Conservation (phyloP, 2,113 vertebrate genomes). For the Gadus macrocephalus region DNA sequence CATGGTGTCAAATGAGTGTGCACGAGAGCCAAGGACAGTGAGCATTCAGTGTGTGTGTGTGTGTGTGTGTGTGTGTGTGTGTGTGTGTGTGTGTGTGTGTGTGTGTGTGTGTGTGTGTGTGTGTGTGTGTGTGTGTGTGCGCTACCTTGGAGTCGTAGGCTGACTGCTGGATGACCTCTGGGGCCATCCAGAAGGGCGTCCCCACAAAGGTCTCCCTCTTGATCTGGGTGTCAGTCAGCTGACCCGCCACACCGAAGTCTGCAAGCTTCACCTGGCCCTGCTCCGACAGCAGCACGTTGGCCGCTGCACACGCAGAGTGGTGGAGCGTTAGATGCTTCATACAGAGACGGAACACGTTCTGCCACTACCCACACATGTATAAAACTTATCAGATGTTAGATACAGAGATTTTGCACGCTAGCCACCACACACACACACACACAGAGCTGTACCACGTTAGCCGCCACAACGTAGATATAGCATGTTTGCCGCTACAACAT, state of each 20-base stretch:
- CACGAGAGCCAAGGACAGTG: too few species aligned
- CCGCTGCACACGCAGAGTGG: constrained; percentile 64
- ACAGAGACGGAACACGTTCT: too few species aligned
- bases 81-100: not conserved
- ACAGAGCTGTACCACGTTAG: too few species aligned
- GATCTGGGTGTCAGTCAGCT: constrained; percentile 88
- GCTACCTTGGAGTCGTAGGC: constrained; percentile 88
- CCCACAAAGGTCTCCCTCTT: constrained; percentile 88
- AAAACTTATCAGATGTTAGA: too few species aligned
- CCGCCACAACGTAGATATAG: too few species aligned
- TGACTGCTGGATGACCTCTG: constrained; percentile 93
- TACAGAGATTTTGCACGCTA: too few species aligned
- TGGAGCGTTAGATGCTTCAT: too few species aligned
- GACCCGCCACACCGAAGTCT: constrained; percentile 87
- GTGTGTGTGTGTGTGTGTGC: not conserved
- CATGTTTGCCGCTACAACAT: too few species aligned
- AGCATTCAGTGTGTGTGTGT: too few species aligned
- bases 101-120: not conserved
- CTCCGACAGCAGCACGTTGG: constrained; percentile 73
- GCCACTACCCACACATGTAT: too few species aligned
- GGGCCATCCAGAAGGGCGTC: constrained; percentile 86
- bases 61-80: too few species aligned
- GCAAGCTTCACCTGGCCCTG: constrained; percentile 92
- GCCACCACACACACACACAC: too few species aligned
- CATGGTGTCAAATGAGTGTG: not conserved